Evolutionary conservation across 2,797 vertebrate species (phyloP).

Genomic region (Kryptolebias ocellatus): DNA sequence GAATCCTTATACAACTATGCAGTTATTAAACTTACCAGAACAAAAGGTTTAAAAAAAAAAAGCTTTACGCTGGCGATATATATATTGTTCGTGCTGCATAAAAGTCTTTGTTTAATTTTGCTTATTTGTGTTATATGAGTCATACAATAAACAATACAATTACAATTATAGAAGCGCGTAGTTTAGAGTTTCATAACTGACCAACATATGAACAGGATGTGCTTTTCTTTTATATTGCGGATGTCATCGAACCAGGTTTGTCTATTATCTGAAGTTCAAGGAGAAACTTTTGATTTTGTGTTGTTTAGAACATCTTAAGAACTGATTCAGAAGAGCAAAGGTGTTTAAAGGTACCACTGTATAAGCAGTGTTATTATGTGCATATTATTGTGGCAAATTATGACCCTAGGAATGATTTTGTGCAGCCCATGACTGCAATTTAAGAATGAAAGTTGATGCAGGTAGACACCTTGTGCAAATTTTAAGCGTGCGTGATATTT

Average conservation of each 20-base stretch:
- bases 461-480: too few relatives aligned
- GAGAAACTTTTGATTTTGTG: neutral
- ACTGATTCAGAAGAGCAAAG: too few relatives aligned
- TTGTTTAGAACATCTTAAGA: neutral
- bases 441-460: too few relatives aligned
- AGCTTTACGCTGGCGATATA: neutral
- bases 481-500: too few relatives aligned
- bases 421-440: too few relatives aligned
- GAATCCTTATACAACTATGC: constrained; percentile 17
- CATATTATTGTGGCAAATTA: too few relatives aligned
- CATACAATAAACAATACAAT: neutral
- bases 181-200: neutral
- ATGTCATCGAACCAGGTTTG: neutral
- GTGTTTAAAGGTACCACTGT: too few relatives aligned
- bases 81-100: neutral
- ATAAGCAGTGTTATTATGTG: too few relatives aligned
- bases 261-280: neutral
- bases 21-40: constrained; percentile 7
- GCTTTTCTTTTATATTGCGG: neutral
- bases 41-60: neutral
- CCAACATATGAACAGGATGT: neutral
- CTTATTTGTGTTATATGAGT: constrained; percentile 2
- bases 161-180: neutral
- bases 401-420: too few relatives aligned
- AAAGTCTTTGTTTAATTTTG: neutral